Percentiles rank a stretch among this genome's conserved stretches.
Evolutionary conservation across 2,888 invertebrate species (phyloP).

Genomic region (Pyrochroa serraticornis): DNA sequence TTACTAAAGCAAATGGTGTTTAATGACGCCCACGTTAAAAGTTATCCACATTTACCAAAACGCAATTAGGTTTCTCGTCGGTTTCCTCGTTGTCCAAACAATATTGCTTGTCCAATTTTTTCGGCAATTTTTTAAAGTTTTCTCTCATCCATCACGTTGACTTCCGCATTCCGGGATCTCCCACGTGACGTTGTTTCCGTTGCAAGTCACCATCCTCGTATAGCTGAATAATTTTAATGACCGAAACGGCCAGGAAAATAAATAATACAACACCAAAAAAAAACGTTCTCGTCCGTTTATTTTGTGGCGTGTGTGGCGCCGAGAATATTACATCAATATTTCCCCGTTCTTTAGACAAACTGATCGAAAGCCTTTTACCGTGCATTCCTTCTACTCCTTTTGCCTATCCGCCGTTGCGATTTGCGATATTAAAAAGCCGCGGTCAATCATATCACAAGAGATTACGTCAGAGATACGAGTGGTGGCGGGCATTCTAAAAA

Average conservation of each 20-base stretch:
- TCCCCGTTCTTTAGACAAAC: constrained; percentile 1
- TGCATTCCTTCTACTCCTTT: constrained; percentile 2
- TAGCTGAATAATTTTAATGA: constrained; percentile 1
- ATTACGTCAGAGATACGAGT: constrained; percentile 2
- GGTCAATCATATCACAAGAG: constrained; percentile 9
- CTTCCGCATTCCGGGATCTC: no score
- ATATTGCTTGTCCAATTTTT: no score
- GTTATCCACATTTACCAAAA: no score
- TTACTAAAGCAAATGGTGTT: no score
- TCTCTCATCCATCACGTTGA: no score
- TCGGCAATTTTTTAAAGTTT: no score
- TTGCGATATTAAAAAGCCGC: constrained; percentile 8
- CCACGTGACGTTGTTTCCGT: no score
- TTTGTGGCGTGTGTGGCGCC: constrained; percentile 11
- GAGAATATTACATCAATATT: constrained; percentile 16
- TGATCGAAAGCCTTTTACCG: background rate
- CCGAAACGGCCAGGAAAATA: background rate
- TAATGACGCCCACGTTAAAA: no score
- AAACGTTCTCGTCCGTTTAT: constrained; percentile 6
- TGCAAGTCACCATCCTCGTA: no score
- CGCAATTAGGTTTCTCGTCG: no score
- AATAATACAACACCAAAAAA: constrained; percentile 4
- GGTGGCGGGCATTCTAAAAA: background rate
- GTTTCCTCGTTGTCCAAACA: no score
- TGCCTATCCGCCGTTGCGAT: background rate